phyloP scores from a whole-genome alignment of 2,113 vertebrate species.

The Isurus oxyrinchus region DNA sequence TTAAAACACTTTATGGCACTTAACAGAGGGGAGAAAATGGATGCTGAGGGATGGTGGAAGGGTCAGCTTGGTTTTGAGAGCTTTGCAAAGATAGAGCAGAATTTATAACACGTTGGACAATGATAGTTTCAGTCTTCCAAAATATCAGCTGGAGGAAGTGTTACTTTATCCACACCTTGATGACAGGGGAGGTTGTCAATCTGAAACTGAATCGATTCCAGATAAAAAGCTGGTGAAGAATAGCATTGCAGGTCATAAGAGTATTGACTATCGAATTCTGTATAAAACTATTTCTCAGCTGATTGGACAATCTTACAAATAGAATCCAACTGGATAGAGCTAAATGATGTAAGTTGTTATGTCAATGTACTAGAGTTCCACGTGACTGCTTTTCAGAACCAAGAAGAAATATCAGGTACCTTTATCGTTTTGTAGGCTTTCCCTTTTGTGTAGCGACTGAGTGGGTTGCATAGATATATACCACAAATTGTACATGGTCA shows the following conservation, averaged over 20 bases:
- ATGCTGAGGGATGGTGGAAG: neutral
- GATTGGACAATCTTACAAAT: neutral
- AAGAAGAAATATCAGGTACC: no score
- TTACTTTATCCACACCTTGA: neutral
- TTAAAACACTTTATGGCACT: neutral
- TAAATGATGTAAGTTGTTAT: neutral
- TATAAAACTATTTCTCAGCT: neutral
- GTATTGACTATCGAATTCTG: neutral
- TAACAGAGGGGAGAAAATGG: neutral
- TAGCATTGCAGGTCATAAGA: neutral
- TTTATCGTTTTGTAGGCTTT: no score
- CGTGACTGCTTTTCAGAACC: neutral
- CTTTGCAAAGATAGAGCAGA: neutral
- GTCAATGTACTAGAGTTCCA: neutral
- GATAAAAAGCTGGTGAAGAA: neutral
- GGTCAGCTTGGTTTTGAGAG: neutral
- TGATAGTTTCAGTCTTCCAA: neutral
- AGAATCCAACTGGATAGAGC: neutral
- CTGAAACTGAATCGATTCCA: neutral
- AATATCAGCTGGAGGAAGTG: neutral
- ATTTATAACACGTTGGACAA: neutral
- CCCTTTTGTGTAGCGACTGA: no score
- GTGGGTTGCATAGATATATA: no score
- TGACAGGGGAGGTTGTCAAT: constrained; percentile 1
- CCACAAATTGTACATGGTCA: no score